Conservation (phyloP, 2,888 invertebrate genomes). For the Papilio protenor region DNA sequence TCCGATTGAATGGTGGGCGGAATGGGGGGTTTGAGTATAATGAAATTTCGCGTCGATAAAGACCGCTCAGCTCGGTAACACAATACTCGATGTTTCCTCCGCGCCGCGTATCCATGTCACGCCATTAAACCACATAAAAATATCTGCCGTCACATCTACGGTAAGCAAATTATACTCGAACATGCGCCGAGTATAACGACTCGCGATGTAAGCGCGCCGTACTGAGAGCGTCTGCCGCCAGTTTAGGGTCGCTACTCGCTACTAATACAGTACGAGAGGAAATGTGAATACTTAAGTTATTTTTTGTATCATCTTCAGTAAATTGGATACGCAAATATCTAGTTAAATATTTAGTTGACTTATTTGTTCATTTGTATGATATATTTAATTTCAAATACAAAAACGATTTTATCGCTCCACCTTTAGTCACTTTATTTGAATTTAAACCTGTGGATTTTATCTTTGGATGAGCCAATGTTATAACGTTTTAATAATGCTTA, state of each 20-base stretch:
- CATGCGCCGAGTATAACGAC: slow-evolving; percentile 55
- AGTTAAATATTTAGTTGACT: not conserved
- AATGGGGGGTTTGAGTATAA: slow-evolving; percentile 80
- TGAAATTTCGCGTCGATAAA: slow-evolving; percentile 82
- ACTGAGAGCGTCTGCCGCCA: slow-evolving; percentile 28
- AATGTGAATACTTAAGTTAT: slow-evolving; percentile 17
- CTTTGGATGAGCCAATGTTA: not conserved
- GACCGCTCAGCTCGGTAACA: slow-evolving; percentile 81
- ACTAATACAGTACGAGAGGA: slow-evolving; percentile 25
- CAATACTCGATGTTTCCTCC: slow-evolving; percentile 83
- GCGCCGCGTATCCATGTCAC: slow-evolving; percentile 81
- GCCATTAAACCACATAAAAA: slow-evolving; percentile 80
- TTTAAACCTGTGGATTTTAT: not conserved
- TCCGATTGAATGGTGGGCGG: slow-evolving; percentile 80
- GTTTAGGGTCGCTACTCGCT: slow-evolving; percentile 23
- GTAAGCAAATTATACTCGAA: slow-evolving; percentile 68
- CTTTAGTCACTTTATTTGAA: not conserved
- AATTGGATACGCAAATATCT: slow-evolving; percentile 15
- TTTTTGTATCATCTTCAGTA: not conserved
- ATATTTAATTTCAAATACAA: not conserved
- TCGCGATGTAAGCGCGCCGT: slow-evolving; percentile 35
- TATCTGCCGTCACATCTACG: slow-evolving; percentile 80
- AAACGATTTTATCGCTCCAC: not conserved
- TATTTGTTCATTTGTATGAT: not conserved
- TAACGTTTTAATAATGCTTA: not conserved